phyloP scores from a whole-genome alignment of 2,113 vertebrate species.

The Columba livia region DNA sequence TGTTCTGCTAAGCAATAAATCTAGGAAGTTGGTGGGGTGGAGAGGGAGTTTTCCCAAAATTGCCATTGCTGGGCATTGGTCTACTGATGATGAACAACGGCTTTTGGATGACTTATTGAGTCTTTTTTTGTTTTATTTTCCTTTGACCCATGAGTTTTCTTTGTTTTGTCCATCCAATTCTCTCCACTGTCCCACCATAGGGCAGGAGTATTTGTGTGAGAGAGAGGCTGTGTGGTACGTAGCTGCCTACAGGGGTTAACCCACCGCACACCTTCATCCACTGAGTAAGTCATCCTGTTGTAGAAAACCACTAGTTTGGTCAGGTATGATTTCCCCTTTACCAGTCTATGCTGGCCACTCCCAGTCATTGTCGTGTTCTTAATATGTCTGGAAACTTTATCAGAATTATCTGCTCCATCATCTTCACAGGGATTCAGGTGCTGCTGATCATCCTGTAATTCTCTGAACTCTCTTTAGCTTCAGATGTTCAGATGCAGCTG shows the following conservation, averaged over 20 bases:
- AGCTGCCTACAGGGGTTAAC: neutral
- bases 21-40: rapidly evolving
- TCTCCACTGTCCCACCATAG: neutral
- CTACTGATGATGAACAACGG: neutral
- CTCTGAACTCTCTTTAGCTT: neutral
- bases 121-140: neutral
- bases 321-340: neutral
- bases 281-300: neutral
- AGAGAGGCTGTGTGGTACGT: neutral
- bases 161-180: neutral
- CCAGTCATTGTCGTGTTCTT: neutral
- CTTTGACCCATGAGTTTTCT: neutral
- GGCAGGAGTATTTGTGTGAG: rapidly evolving
- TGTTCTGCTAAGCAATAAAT: neutral
- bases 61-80: neutral
- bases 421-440: neutral
- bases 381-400: neutral
- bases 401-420: neutral
- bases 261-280: rapidly evolving
- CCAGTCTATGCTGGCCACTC: neutral
- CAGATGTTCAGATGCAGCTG: neutral
- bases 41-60: neutral
- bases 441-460: neutral
- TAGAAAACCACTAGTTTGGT: neutral
- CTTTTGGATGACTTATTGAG: neutral